These are phyloP conservation scores for Ellobium chinense DNA, from an alignment of 2,888 invertebrate species.

Conservation along the genomic window DNA sequence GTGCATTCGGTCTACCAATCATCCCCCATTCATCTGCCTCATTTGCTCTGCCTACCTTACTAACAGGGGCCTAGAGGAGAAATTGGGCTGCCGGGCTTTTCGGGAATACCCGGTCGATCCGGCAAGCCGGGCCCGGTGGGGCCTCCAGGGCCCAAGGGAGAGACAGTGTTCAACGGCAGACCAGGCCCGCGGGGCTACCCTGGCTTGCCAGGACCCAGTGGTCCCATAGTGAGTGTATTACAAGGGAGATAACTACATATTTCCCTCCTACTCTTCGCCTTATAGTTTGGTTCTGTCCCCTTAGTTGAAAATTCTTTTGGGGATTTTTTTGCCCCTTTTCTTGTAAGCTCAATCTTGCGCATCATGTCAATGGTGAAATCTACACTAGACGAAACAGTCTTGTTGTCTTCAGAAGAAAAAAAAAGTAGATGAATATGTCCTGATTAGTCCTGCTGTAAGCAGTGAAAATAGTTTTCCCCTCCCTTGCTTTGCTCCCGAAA, in stretches of 20 bases:
- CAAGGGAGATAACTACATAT: not conserved
- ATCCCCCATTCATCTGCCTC: too few relatives aligned
- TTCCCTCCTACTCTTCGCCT: not conserved
- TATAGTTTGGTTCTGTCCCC: not conserved
- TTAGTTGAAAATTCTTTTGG: too few relatives aligned
- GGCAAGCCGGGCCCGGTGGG: constrained; percentile 50
- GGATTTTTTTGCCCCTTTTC: too few relatives aligned
- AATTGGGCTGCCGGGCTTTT: constrained; percentile 53
- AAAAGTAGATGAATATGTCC: too few relatives aligned
- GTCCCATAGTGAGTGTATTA: constrained; percentile 52
- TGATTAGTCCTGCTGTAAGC: too few relatives aligned
- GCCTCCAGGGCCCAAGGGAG: constrained; percentile 59
- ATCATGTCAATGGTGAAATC: too few relatives aligned
- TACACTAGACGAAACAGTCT: too few relatives aligned
- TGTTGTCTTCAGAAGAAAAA: too few relatives aligned
- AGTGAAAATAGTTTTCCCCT: too few relatives aligned
- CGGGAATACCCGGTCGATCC: constrained; percentile 50
- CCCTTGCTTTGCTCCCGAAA: too few relatives aligned
- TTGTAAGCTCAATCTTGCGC: too few relatives aligned
- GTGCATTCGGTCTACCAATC: too few relatives aligned
- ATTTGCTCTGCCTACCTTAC: constrained; percentile 38
- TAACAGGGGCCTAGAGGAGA: constrained; percentile 56
- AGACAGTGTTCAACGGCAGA: constrained; percentile 89
- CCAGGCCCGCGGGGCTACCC: constrained; percentile 45
- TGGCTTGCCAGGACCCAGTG: constrained; percentile 49